These are phyloP conservation scores for Octomys mimax DNA, from an alignment of 2,797 vertebrate species.

Conservation along the genomic window DNA sequence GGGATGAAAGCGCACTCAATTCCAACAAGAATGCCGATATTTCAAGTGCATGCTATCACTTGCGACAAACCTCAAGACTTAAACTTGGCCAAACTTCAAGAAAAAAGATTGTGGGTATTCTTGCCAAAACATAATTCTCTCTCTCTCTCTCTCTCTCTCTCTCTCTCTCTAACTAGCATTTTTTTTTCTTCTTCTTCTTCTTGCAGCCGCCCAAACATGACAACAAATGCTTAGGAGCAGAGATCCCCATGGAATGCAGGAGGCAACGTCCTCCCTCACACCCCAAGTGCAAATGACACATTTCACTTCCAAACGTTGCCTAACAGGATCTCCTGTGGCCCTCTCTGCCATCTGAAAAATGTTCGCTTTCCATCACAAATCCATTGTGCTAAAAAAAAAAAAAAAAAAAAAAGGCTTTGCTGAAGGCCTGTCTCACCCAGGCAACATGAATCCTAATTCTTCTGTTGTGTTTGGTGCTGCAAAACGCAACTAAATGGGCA, in stretches of 20 bases:
- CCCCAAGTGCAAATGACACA: constrained; percentile 68
- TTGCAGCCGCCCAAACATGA: constrained; percentile 57
- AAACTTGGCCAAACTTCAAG: constrained; percentile 10
- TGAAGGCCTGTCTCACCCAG: neutral
- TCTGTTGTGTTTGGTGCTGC: neutral
- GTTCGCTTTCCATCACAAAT: neutral
- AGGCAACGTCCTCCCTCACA: constrained; percentile 65
- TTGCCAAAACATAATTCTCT: constrained; percentile 52
- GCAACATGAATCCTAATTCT: constrained; percentile 11
- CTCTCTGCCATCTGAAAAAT: neutral
- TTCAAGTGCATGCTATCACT: neutral
- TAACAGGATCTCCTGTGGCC: constrained; percentile 77
- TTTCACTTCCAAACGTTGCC: constrained; percentile 58
- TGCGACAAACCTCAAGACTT: constrained; percentile 16
- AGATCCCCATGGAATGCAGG: constrained; percentile 60
- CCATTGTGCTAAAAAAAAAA: neutral
- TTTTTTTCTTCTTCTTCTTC: constrained; percentile 48
- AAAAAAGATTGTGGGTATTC: neutral
- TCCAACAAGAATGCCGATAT: neutral
- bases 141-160: constrained; percentile 41
- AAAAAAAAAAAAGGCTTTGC: neutral
- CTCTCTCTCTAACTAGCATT: constrained; percentile 70
- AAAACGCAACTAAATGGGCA: neutral
- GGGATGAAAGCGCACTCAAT: neutral
- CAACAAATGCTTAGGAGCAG: constrained; percentile 63